Conservation (phyloP, 2,888 invertebrate species). For the Troides helena region DNA sequence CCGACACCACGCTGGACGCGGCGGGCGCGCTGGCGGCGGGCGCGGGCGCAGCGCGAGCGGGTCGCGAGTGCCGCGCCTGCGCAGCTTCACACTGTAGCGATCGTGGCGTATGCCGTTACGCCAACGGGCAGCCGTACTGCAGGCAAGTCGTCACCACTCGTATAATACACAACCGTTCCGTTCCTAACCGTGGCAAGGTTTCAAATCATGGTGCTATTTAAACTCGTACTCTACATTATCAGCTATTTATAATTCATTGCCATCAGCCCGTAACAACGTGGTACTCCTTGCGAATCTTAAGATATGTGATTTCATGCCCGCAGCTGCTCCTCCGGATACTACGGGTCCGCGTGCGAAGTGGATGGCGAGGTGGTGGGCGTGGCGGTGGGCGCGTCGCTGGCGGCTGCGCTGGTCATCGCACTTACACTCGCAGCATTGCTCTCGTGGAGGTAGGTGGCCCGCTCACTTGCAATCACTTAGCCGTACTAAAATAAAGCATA, state of each 20-base stretch:
- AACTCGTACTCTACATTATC: too few species aligned
- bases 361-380: slow-evolving; percentile 96
- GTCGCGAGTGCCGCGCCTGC: slow-evolving; percentile 89
- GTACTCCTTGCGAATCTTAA: too few species aligned
- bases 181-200: too few species aligned
- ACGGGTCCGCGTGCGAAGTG: slow-evolving; percentile 93
- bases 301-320: neutral
- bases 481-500: too few species aligned
- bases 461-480: too few species aligned
- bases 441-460: slow-evolving; percentile 88
- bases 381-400: slow-evolving; percentile 93
- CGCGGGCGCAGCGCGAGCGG: slow-evolving; percentile 83
- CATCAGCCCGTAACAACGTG: too few species aligned
- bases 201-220: too few species aligned
- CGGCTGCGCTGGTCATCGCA: slow-evolving; percentile 93
- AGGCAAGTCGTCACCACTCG: slow-evolving; percentile 64
- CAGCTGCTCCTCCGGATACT: slow-evolving; percentile 92
- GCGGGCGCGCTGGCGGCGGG: slow-evolving; percentile 84
- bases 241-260: too few species aligned
- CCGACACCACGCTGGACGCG: slow-evolving; percentile 87
- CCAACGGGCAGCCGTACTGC: slow-evolving; percentile 87
- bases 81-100: slow-evolving; percentile 89
- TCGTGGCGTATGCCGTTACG: slow-evolving; percentile 90
- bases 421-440: slow-evolving; percentile 91
- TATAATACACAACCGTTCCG: too few species aligned